Percentiles rank a stretch among this genome's conserved stretches.
Evolutionary conservation across 2,797 vertebrate genomes (phyloP).

Genomic region (Myotis myotis): DNA sequence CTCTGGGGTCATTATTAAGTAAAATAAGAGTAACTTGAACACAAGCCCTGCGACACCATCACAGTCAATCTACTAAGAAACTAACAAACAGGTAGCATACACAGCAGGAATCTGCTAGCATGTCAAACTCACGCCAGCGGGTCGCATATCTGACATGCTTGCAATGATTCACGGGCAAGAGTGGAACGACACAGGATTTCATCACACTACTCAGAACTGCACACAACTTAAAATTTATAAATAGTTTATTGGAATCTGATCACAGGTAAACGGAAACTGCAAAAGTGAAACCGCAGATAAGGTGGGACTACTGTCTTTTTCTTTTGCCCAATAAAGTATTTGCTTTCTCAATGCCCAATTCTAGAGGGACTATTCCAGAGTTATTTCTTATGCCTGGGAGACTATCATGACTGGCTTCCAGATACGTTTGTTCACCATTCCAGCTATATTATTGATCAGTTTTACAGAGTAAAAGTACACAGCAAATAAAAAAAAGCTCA

Average conservation of each 20-base stretch:
- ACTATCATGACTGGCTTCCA: not conserved
- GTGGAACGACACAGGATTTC: not conserved
- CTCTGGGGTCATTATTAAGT: not conserved
- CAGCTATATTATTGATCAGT: not conserved
- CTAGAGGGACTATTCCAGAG: constrained; percentile 20
- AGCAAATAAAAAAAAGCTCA: constrained; percentile 19
- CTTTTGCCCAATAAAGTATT: not conserved
- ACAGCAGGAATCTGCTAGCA: not conserved
- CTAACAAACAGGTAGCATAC: not conserved
- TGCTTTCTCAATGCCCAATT: not conserved
- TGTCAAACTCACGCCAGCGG: too few relatives aligned
- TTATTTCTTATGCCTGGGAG: not conserved
- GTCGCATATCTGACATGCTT: too few relatives aligned
- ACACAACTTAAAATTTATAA: not conserved
- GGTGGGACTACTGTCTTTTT: not conserved
- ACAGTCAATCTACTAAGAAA: not conserved
- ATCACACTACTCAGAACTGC: not conserved
- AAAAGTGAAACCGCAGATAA: not conserved
- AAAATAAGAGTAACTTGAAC: not conserved
- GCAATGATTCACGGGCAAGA: too few relatives aligned
- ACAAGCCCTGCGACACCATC: not conserved
- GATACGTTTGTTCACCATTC: not conserved
- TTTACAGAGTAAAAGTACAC: not conserved
- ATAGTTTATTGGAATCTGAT: not conserved
- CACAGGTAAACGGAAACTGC: not conserved